Percentiles rank a stretch among this genome's conserved stretches.
Conservation (phyloP, 2,797 vertebrate genomes). For the Lacerta agilis region DNA sequence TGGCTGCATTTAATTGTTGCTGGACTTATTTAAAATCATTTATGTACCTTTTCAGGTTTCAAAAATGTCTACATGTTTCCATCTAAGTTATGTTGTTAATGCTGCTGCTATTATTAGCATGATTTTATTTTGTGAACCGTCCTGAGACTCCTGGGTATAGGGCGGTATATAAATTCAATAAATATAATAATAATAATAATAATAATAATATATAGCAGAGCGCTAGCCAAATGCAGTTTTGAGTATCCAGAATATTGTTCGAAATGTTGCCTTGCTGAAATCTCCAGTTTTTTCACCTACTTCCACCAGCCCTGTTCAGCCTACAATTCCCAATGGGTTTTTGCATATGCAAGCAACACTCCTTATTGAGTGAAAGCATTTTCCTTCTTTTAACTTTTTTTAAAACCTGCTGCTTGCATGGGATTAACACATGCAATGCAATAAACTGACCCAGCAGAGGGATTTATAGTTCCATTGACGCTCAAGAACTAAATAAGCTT, state of each 20-base stretch:
- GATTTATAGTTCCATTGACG: neutral
- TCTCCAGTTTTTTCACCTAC: neutral
- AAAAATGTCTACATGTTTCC: neutral
- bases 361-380: neutral
- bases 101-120: neutral
- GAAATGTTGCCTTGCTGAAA: neutral
- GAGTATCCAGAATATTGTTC: neutral
- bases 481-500: neutral
- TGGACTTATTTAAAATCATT: too few species aligned
- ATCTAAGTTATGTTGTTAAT: neutral
- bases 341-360: neutral
- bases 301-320: neutral
- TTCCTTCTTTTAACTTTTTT: neutral
- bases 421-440: neutral
- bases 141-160: too few species aligned
- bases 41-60: too few species aligned
- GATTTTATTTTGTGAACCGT: too few species aligned
- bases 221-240: neutral
- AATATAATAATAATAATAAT: too few species aligned
- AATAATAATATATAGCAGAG: neutral
- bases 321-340: neutral
- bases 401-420: neutral
- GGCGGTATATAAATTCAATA: too few species aligned
- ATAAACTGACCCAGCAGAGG: slow-evolving; percentile 14
- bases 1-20: too few species aligned